A percentile compares a stretch with the other conserved stretches of the same genome.
These are phyloP conservation scores for Daphoenositta chrysoptera DNA, from an alignment of 2,113 vertebrate species.

Conservation along the genomic window DNA sequence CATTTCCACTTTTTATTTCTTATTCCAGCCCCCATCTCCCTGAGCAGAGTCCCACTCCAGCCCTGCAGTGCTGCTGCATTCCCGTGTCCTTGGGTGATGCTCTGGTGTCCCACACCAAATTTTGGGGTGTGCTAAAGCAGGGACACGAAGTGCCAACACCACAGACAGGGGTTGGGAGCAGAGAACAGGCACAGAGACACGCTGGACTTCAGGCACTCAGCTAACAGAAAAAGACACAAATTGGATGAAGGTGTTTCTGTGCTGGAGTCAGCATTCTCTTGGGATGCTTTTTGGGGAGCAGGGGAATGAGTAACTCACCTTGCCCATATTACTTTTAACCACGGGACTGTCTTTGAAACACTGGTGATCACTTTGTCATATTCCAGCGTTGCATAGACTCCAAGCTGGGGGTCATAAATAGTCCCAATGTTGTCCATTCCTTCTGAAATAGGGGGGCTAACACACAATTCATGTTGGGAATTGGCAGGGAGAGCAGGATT, in stretches of 20 bases:
- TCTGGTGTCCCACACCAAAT: background rate
- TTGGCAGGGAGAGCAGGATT: background rate
- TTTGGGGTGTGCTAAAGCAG: background rate
- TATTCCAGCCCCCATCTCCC: background rate
- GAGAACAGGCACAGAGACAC: background rate
- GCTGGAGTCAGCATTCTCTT: background rate
- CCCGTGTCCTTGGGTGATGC: background rate
- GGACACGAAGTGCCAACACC: accelerated
- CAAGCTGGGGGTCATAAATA: background rate
- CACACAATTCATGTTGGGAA: background rate
- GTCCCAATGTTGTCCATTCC: background rate
- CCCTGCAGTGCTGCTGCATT: background rate
- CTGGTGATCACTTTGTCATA: background rate
- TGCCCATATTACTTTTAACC: background rate
- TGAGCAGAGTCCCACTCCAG: background rate
- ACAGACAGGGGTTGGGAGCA: background rate
- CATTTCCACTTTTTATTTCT: background rate
- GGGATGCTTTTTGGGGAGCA: background rate
- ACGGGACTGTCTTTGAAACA: background rate
- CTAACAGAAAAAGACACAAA: accelerated
- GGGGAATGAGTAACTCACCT: background rate
- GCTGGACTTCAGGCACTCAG: background rate
- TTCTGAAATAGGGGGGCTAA: background rate
- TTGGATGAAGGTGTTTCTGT: background rate
- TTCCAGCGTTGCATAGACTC: background rate